Conservation (phyloP, 2,797 vertebrate genomes). For the Tragopan temminckii region DNA sequence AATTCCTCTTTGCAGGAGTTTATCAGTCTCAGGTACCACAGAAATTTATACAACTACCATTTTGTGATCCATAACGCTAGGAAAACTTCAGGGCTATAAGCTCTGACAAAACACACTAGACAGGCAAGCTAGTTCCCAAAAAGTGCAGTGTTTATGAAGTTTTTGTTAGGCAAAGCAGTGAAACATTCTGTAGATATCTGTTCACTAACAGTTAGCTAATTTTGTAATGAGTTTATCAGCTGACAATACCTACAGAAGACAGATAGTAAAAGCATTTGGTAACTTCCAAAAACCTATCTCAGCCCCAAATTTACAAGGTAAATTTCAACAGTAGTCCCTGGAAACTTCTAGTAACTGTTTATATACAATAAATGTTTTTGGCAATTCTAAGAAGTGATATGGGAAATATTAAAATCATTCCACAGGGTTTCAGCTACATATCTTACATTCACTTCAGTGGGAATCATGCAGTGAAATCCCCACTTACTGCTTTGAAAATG, state of each 20-base stretch:
- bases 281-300: not conserved
- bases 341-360: not conserved
- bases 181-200: not conserved
- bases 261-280: not conserved
- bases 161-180: not conserved
- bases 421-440: conserved; percentile 14
- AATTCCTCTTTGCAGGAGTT: not conserved
- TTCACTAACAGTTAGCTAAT: not conserved
- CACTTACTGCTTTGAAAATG: conserved; percentile 47
- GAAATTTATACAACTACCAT: not conserved
- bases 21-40: not conserved
- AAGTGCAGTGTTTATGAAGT: not conserved
- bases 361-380: conserved; percentile 12
- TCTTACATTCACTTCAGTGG: conserved; percentile 31
- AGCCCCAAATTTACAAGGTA: not conserved
- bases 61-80: not conserved
- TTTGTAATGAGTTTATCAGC: not conserved
- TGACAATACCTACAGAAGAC: not conserved
- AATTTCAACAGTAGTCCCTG: not conserved
- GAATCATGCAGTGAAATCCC: conserved; percentile 18
- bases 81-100: not conserved
- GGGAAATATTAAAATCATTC: conserved; percentile 52
- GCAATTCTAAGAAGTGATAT: conserved; percentile 14
- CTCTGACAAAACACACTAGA: not conserved
- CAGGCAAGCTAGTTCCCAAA: not conserved